phyloP scores from a whole-genome alignment of 1,140 invertebrate genomes.

The Andricus grossulariae region DNA sequence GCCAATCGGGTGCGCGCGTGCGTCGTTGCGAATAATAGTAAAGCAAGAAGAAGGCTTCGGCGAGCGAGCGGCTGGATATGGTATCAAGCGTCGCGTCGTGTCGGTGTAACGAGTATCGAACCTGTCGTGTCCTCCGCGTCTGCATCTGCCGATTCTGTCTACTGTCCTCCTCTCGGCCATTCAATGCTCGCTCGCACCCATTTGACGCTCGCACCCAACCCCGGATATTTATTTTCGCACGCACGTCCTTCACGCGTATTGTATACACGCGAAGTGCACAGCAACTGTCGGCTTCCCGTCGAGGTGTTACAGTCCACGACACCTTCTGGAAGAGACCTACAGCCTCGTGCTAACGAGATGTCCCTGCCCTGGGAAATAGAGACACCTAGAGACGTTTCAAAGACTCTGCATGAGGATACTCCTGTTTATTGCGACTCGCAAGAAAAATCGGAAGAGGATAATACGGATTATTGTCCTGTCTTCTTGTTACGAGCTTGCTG shows the following conservation, averaged over 20 bases:
- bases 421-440: slow-evolving; percentile 16
- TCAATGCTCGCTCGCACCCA: slow-evolving; percentile 25
- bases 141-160: slow-evolving; percentile 28
- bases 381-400: slow-evolving; percentile 37
- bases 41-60: no score
- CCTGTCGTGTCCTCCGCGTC: slow-evolving; percentile 55
- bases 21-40: slow-evolving; percentile 47
- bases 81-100: slow-evolving; percentile 47
- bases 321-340: slow-evolving; percentile 54
- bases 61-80: slow-evolving; percentile 17
- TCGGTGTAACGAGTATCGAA: slow-evolving; percentile 70
- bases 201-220: not conserved
- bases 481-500: not conserved
- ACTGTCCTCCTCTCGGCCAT: not conserved
- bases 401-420: not conserved
- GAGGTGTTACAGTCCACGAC: slow-evolving; percentile 40
- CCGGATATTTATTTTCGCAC: slow-evolving; percentile 59
- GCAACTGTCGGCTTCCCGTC: slow-evolving; percentile 39
- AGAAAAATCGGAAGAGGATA: slow-evolving; percentile 5
- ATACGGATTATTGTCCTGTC: slow-evolving; percentile 29
- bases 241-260: slow-evolving; percentile 24
- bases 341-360: slow-evolving; percentile 59
- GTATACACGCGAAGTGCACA: slow-evolving; percentile 22
- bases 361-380: slow-evolving; percentile 53
- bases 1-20: slow-evolving; percentile 51